These are phyloP conservation scores for Aradophagus sp. DNA, from an alignment of 1,140 invertebrate genomes.

Conservation along the genomic window DNA sequence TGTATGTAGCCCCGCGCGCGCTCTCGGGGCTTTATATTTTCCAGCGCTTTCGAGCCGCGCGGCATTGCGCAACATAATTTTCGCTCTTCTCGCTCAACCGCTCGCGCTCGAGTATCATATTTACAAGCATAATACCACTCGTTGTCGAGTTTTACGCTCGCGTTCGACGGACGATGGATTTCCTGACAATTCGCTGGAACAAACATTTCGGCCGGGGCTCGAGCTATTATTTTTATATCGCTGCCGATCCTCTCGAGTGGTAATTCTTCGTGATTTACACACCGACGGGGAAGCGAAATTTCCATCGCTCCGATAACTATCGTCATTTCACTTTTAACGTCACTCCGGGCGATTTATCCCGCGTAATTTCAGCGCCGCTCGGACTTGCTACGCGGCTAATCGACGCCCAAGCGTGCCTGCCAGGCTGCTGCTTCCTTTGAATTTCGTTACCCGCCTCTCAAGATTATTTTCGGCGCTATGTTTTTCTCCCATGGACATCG, in stretches of 20 bases:
- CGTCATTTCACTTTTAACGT: not conserved
- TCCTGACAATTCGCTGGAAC: slow-evolving; percentile 49
- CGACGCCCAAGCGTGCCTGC: no score
- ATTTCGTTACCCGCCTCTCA: no score
- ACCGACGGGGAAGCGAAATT: slow-evolving; percentile 22
- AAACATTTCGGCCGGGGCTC: slow-evolving; percentile 44
- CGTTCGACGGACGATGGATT: slow-evolving; percentile 53
- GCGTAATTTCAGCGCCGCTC: no score
- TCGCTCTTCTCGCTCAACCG: slow-evolving; percentile 48
- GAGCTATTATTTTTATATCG: slow-evolving; percentile 54
- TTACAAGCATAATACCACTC: slow-evolving; percentile 57
- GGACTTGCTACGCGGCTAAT: no score
- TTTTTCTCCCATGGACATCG: no score
- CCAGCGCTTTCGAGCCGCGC: slow-evolving; percentile 46
- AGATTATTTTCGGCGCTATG: no score
- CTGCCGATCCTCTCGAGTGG: slow-evolving; percentile 48
- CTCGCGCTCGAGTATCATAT: slow-evolving; percentile 48
- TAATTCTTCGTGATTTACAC: slow-evolving; percentile 44
- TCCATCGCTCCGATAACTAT: slow-evolving; percentile 6
- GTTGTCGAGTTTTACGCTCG: slow-evolving; percentile 56
- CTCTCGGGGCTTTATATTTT: slow-evolving; percentile 56
- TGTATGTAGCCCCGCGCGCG: no score
- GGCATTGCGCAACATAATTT: slow-evolving; percentile 54
- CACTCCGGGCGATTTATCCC: no score
- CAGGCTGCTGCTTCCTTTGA: no score